Evolutionary conservation across 2,888 invertebrate genomes (phyloP).

Genomic region (Thecocarcelia acutangulata): DNA sequence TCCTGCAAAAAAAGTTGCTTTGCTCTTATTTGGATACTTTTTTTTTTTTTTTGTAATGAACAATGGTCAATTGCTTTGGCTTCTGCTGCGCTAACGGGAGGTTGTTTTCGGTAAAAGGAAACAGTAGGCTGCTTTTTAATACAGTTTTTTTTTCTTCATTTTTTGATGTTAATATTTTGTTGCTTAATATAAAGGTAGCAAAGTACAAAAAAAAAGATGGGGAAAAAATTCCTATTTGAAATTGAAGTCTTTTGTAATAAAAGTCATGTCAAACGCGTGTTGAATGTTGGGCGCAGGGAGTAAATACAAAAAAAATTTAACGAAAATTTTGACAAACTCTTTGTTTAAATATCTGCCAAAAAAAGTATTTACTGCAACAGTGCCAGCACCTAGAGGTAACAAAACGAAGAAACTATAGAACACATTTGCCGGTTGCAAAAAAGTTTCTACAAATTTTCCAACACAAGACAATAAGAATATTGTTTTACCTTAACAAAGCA

Average conservation of each 20-base stretch:
- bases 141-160: constrained; percentile 11
- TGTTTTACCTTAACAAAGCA: constrained; percentile 6
- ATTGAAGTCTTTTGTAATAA: constrained; percentile 68
- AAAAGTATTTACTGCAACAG: neutral
- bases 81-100: constrained; percentile 46
- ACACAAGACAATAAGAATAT: constrained; percentile 7
- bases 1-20: neutral
- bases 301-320: constrained; percentile 9
- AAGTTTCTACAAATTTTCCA: neutral
- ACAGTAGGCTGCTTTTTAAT: constrained; percentile 34
- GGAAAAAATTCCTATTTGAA: constrained; percentile 31
- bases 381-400: constrained; percentile 46
- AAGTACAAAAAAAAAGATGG: constrained; percentile 19
- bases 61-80: constrained; percentile 69
- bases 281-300: constrained; percentile 46
- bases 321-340: constrained; percentile 48
- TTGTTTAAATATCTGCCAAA: constrained; percentile 26
- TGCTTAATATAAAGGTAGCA: constrained; percentile 39
- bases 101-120: constrained; percentile 12
- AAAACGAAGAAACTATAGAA: constrained; percentile 19
- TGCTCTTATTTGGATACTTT: neutral
- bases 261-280: constrained; percentile 68
- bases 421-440: neutral
- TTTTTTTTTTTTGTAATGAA: constrained; percentile 27
- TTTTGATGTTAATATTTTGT: constrained; percentile 32